Evolutionary conservation across 2,113 vertebrate species (phyloP).

Genomic region (Sterna hirundo): DNA sequence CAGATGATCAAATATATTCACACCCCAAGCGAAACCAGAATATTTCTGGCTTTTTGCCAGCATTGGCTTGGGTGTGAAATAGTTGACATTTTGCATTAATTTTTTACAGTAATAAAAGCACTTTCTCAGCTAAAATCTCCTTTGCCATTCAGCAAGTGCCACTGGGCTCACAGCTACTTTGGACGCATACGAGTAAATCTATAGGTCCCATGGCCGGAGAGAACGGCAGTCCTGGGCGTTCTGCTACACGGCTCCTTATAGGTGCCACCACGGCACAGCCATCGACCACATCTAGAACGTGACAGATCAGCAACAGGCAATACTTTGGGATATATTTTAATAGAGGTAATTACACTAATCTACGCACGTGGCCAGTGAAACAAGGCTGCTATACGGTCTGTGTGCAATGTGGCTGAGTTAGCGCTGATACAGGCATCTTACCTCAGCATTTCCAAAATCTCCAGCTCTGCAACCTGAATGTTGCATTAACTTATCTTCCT

Average conservation of each 20-base stretch:
- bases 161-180: not conserved
- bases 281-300: not conserved
- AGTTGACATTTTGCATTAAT: constrained; percentile 56
- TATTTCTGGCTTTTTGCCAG: constrained; percentile 54
- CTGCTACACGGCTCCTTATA: not conserved
- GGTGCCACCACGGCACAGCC: not conserved
- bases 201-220: not conserved
- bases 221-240: not conserved
- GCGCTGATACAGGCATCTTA: not conserved
- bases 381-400: not conserved
- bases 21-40: constrained; percentile 57
- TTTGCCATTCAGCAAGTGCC: constrained; percentile 8
- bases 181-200: not conserved
- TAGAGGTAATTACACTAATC: not conserved
- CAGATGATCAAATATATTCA: constrained; percentile 61
- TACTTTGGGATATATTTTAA: not conserved
- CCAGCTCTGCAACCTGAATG: constrained; percentile 3
- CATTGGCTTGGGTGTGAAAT: constrained; percentile 51
- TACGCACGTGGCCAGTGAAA: not conserved
- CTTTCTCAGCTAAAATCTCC: constrained; percentile 41
- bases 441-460: constrained; percentile 31
- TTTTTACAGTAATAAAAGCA: constrained; percentile 46
- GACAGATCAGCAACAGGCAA: not conserved
- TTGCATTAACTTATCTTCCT: constrained; percentile 1
- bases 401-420: not conserved